Conservation (phyloP, 1,140 invertebrate species). For the Ylistrum balloti region DNA sequence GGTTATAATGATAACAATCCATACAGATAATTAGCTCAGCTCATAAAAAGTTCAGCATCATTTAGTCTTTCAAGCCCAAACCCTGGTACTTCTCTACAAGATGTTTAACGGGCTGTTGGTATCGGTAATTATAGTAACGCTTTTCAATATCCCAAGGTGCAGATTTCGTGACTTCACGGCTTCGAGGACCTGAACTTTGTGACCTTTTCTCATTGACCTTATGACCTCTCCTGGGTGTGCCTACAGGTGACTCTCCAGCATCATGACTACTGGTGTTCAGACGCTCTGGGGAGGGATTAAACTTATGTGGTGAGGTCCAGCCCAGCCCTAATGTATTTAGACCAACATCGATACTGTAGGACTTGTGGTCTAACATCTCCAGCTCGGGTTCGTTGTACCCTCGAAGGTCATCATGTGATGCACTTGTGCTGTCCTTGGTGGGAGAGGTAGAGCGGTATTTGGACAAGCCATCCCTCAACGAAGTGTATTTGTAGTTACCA, state of each 20-base stretch:
- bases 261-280: slow-evolving; percentile 47
- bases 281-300: slow-evolving; percentile 62
- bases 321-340: slow-evolving; percentile 55
- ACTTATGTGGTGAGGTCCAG: slow-evolving; percentile 56
- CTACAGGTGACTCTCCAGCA: slow-evolving; percentile 61
- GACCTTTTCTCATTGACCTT: slow-evolving; percentile 44
- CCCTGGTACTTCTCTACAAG: neutral
- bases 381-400: slow-evolving; percentile 15
- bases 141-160: slow-evolving; percentile 28
- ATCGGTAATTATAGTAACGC: slow-evolving; percentile 11
- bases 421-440: slow-evolving; percentile 52
- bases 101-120: slow-evolving; percentile 1
- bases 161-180: neutral
- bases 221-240: slow-evolving; percentile 52
- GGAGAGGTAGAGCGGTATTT: slow-evolving; percentile 50
- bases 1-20: no score
- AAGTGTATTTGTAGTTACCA: slow-evolving; percentile 58
- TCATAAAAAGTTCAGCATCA: neutral
- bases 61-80: neutral
- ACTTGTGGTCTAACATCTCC: slow-evolving; percentile 36
- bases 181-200: neutral
- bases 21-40: neutral
- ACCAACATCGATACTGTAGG: slow-evolving; percentile 60
- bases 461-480: slow-evolving; percentile 48
- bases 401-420: slow-evolving; percentile 56